Base-by-base conservation (phyloP, 1,140 invertebrate genomes). In the Leptinotarsa undecemlineata region DNA sequence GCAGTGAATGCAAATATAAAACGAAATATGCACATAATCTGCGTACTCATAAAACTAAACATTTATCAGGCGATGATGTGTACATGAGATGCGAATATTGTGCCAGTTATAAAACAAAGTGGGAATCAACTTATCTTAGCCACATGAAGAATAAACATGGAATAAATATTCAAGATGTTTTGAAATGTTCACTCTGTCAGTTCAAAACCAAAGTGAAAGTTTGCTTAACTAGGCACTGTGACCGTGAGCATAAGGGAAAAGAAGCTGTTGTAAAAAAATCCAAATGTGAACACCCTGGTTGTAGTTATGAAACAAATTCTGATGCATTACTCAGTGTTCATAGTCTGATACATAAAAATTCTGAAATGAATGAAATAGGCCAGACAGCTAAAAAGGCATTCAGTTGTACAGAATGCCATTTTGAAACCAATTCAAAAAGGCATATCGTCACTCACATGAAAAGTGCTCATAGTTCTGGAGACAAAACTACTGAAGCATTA, bases 81-180 rank as follows among this genome's bases (percentile, higher is more conserved):
- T 74, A 74, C 51, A 68, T 74, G 48, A 17, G 20, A 14, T 74
- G 73, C 26, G 60, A 74, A 26, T 42, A 42, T 21, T 74, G 73
- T 60, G 21, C 47, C 11, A 26, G 47, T 20, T 74, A 71, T 60
- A 74, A 74, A 74, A 60, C 73, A 60, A 74, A 74, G 70, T 74
- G 73, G 73, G 57, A 62, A 15, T 14, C 13, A 19, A 69, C 67
- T 57, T 74, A 69, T 48, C 21, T 42, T 1, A 74, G 60, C 19
- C 73, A 74, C 26, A 69, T 74, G 66, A 74, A 69, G 47, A 74
- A 23, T 21, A 74, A 74, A 69, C 73, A 74, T 26, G 62, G 57
- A 17, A 33, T 74, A 1, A 48, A 20, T 15, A 23, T 47, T 17
- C 21, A 68, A 66, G 63, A 73, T 42, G 15, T 66, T 42, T 48